Evolutionary conservation across 2,888 invertebrate species (phyloP).

Genomic region (Eupithecia centaureata): DNA sequence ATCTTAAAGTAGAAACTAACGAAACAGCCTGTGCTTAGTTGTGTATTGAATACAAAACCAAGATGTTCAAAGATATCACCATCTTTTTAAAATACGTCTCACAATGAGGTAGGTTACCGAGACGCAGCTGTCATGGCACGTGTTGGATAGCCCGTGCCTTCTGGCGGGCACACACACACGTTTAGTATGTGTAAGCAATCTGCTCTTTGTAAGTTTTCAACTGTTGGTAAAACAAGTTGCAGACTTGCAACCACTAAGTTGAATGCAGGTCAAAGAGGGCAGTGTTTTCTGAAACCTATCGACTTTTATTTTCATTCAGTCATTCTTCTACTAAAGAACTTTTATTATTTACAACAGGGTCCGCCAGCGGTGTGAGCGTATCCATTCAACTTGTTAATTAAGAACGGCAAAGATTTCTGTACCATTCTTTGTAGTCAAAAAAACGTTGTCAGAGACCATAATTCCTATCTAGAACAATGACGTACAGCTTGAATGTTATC

Average conservation of each 20-base stretch:
- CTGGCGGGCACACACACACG: slow-evolving; percentile 33
- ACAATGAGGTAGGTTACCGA: slow-evolving; percentile 27
- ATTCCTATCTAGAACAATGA: slow-evolving; percentile 3
- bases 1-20: background rate
- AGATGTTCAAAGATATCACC: background rate
- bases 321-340: slow-evolving; percentile 8
- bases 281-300: background rate
- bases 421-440: background rate
- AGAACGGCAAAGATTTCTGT: background rate
- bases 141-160: slow-evolving; percentile 35
- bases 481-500: slow-evolving; percentile 5
- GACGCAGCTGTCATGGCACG: slow-evolving; percentile 43
- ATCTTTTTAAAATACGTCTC: slow-evolving; percentile 6
- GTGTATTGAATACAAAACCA: slow-evolving; percentile 7
- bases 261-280: background rate
- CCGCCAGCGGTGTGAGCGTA: background rate
- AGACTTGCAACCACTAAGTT: background rate
- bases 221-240: slow-evolving; percentile 1
- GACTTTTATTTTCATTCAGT: slow-evolving; percentile 12
- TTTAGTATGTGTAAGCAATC: slow-evolving; percentile 13
- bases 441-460: slow-evolving; percentile 1
- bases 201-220: slow-evolving; percentile 6
- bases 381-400: slow-evolving; percentile 4
- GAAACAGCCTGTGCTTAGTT: background rate
- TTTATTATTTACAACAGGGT: background rate